These are phyloP conservation scores for Sula dactylatra DNA, from an alignment of 2,113 vertebrate genomes.

Conservation along the genomic window DNA sequence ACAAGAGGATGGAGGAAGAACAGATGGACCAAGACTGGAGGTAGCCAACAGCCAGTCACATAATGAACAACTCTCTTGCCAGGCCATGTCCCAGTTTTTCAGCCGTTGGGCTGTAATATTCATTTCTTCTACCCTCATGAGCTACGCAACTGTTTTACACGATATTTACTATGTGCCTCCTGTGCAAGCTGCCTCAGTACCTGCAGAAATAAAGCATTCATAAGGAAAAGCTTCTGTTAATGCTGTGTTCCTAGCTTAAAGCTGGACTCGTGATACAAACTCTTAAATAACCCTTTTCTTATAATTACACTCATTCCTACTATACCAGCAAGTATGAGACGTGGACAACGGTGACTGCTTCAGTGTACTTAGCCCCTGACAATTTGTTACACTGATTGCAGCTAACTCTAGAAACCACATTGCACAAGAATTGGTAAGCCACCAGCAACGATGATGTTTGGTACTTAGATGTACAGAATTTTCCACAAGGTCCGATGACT, in stretches of 20 bases:
- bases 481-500: background rate
- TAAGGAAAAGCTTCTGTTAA: background rate
- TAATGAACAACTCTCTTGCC: background rate
- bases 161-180: background rate
- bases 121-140: background rate
- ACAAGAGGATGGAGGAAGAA: background rate
- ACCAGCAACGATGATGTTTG: background rate
- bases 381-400: background rate
- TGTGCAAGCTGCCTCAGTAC: background rate
- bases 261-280: background rate
- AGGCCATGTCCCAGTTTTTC: background rate
- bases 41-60: background rate
- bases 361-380: background rate
- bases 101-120: background rate
- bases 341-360: background rate
- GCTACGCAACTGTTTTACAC: background rate
- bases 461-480: background rate
- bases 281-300: background rate
- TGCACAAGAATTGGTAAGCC: background rate
- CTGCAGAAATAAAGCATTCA: background rate
- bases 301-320: background rate
- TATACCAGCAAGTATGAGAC: background rate
- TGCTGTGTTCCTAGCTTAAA: background rate
- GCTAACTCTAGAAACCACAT: background rate
- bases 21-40: background rate